A percentile compares a stretch with the other conserved stretches of the same genome.
These are phyloP conservation scores for Agapornis roseicollis DNA, from an alignment of 2,113 vertebrate species.

Conservation along the genomic window DNA sequence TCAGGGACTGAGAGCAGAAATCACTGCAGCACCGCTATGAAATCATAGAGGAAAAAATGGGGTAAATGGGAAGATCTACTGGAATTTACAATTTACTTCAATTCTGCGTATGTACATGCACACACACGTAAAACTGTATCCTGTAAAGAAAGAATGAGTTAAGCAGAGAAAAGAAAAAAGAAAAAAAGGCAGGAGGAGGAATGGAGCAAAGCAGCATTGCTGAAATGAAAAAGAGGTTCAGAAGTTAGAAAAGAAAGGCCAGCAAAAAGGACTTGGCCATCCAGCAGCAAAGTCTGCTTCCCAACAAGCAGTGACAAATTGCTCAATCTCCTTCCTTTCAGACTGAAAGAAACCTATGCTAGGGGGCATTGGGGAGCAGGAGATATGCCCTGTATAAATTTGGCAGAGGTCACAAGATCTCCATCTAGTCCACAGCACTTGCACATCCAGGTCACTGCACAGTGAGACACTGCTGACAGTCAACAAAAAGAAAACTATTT, in stretches of 20 bases:
- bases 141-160: not conserved
- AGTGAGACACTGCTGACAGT: not conserved
- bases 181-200: not conserved
- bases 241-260: not conserved
- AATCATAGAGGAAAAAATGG: not conserved
- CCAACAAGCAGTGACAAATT: not conserved
- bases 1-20: not conserved
- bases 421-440: not conserved
- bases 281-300: not conserved
- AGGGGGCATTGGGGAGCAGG: not conserved
- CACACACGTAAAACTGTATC: not conserved
- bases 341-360: not conserved
- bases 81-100: not conserved
- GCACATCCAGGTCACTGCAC: not conserved
- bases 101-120: not conserved
- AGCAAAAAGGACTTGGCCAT: not conserved
- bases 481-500: constrained; percentile 16
- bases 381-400: not conserved
- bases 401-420: not conserved
- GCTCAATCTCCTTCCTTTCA: constrained; percentile 1
- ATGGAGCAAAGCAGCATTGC: not conserved
- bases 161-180: not conserved
- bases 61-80: not conserved
- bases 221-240: not conserved
- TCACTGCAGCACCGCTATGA: not conserved